Base-by-base conservation (phyloP, 2,113 vertebrate genomes). In the Muntiacus reevesi region DNA sequence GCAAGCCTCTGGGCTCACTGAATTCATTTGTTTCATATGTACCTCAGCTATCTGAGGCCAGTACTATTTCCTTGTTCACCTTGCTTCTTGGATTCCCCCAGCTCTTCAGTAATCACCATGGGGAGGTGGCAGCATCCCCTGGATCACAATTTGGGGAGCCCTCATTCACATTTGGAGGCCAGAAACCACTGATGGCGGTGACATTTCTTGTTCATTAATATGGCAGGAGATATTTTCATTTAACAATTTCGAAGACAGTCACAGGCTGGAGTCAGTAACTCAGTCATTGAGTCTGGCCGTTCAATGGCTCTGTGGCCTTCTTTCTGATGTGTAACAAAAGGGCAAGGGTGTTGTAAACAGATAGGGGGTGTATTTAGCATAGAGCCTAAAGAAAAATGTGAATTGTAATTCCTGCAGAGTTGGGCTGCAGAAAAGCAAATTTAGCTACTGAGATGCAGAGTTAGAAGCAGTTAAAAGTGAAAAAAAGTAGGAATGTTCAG, bases 11-110 rank as follows among this genome's bases (percentile, higher is more conserved):
- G 62, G 33, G 33, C 52, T 64, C 33, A 64, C 3, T 2, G 33
- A 4, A 4, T 64, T 8, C 33, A n/a, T 16, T 67, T 7, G 4
- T n/a, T 67, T 67, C 64, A 17, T 2, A 1, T 5, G 14, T 5
- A 28, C 64, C 33, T 67, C 33, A n/a, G 33, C 16, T 4, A n/a
- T 64, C 3, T 55, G 3, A 16, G 33, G 62, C 62, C 62, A n/a
- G 15, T 17, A 15, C 33, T 0, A 2, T 64, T 33, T 64, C 62
- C 62, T 64, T 17, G 3, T 16, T 17, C 30, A 64, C 30, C 30
- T 64, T 64, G 30, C 62, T 64, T n/a, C 30, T 33, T 17, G 33
- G 7, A 64, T 55, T 55, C 62, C 62, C 62, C 33, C 2, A 64
- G 62, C 30, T 33, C 62, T 16, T 64, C 33, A 17, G 30, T 33